phyloP scores from a whole-genome alignment of 2,113 vertebrate species.

The Ammospiza nelsoni region DNA sequence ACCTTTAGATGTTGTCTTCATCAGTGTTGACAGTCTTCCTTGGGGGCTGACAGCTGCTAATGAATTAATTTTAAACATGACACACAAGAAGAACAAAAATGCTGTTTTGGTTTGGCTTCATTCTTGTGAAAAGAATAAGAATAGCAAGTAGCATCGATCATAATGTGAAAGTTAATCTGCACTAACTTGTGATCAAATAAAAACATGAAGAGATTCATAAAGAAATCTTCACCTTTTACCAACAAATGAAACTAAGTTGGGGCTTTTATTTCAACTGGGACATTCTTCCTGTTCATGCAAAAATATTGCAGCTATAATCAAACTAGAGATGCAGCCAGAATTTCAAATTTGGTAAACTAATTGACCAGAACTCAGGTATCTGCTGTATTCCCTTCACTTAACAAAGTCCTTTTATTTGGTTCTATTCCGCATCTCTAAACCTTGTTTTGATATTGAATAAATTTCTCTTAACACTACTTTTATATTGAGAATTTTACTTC shows the following conservation, averaged over 20 bases:
- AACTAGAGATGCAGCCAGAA: background rate
- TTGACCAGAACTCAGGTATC: background rate
- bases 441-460: background rate
- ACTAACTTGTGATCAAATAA: background rate
- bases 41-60: slow-evolving; percentile 71
- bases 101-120: background rate
- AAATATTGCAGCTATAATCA: background rate
- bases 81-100: slow-evolving; percentile 44
- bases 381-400: background rate
- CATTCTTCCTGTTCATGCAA: background rate
- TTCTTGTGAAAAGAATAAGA: background rate
- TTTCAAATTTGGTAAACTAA: background rate
- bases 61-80: slow-evolving; percentile 72
- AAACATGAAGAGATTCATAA: background rate
- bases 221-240: background rate
- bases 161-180: background rate
- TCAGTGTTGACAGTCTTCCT: slow-evolving; percentile 58
- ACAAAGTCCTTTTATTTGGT: background rate
- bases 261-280: background rate
- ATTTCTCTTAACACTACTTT: background rate
- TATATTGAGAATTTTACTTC: background rate
- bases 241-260: background rate
- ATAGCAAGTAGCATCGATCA: background rate
- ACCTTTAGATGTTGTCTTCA: slow-evolving; percentile 72
- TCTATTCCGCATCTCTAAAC: background rate